Percentiles rank a stretch among this genome's conserved stretches.
Evolutionary conservation across 2,888 invertebrate genomes (phyloP).

Genomic region (Metacarcinus magister): DNA sequence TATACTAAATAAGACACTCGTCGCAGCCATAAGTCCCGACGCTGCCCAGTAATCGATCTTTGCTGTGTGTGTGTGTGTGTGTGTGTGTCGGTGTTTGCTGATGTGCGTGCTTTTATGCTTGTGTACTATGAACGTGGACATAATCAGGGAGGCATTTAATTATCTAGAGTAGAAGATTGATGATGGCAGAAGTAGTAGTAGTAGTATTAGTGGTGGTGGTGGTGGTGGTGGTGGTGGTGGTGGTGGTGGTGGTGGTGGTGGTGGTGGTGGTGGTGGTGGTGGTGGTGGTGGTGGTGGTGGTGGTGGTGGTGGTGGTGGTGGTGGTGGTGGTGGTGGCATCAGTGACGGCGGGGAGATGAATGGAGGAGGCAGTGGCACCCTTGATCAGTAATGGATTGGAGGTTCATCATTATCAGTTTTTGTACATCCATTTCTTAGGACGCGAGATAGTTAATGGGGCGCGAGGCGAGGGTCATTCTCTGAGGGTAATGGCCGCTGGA

Average conservation of each 20-base stretch:
- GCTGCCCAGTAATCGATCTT: too few relatives aligned
- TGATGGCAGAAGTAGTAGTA: neutral
- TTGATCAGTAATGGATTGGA: conserved; percentile 55
- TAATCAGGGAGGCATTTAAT: conserved; percentile 8
- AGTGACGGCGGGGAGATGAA: neutral
- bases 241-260: neutral
- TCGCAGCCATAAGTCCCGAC: too few relatives aligned
- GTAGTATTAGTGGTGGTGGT: neutral
- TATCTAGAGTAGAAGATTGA: neutral
- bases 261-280: neutral
- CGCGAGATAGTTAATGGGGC: conserved; percentile 47
- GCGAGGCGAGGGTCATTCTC: conserved; percentile 38
- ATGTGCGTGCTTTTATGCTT: neutral
- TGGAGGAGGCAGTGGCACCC: conserved; percentile 15
- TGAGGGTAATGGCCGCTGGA: conserved; percentile 53
- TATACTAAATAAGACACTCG: neutral
- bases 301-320: neutral
- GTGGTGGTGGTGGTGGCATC: neutral
- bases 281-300: neutral
- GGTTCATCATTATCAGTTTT: conserved; percentile 56
- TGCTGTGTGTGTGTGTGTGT: too few relatives aligned
- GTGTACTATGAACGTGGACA: neutral
- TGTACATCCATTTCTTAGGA: neutral
- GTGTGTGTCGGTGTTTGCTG: neutral
- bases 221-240: neutral